Conservation (phyloP, 1,140 invertebrate species). For the Bombus picipes region DNA sequence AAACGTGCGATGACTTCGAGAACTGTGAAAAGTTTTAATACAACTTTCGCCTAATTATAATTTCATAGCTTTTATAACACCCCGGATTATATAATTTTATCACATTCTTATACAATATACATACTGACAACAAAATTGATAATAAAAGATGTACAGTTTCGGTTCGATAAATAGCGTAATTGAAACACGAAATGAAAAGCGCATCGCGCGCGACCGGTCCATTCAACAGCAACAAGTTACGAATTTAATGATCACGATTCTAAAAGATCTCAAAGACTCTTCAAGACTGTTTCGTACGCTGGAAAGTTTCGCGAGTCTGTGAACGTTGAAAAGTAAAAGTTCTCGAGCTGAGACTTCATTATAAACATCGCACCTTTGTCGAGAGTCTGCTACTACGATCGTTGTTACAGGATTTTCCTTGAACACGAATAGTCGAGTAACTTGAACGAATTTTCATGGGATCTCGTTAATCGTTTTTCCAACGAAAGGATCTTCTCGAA, state of each 20-base stretch:
- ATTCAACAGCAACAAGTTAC: slow-evolving; percentile 33
- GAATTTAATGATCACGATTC: slow-evolving; percentile 44
- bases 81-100: too few relatives aligned
- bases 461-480: slow-evolving; percentile 10
- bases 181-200: neutral
- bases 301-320: slow-evolving; percentile 1
- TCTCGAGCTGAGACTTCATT: slow-evolving; percentile 25
- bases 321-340: slow-evolving; percentile 23
- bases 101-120: too few relatives aligned
- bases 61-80: too few relatives aligned
- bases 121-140: too few relatives aligned
- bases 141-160: neutral
- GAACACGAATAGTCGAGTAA: neutral
- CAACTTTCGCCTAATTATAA: too few relatives aligned
- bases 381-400: neutral
- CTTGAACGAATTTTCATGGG: slow-evolving; percentile 2
- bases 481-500: too few relatives aligned
- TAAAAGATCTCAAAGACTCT: slow-evolving; percentile 25
- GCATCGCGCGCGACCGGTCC: neutral
- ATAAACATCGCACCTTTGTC: slow-evolving; percentile 33
- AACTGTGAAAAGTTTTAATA: too few relatives aligned
- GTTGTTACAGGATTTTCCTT: neutral
- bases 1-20: too few relatives aligned
- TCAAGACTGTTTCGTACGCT: neutral
- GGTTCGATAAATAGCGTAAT: neutral